Base-by-base conservation (phyloP, 2,797 vertebrate genomes). In the Cichlasoma orientale region DNA sequence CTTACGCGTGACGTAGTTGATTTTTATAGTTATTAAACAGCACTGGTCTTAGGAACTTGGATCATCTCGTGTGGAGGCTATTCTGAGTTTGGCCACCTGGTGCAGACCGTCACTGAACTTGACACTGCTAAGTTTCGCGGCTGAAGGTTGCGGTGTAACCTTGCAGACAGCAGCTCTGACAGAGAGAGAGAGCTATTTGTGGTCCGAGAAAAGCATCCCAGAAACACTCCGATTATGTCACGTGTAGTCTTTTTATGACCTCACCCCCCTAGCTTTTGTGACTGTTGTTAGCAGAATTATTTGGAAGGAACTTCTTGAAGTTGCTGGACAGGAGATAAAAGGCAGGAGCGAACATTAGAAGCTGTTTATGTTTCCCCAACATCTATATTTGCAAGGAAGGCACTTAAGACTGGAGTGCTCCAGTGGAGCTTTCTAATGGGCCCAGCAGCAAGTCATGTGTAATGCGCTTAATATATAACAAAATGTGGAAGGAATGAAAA, bases 21-120 rank as follows among this genome's bases (percentile, higher is more conserved):
- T 82, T 81, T 70, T 70, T 79, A 58, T 53, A 77, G 75, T 71
- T 44, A 78, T 38, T 12, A 75, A 72, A 75, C 27, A 73, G 53
- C 75, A 61, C 33, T 59, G 11, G 18, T 81, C 63, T 57, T 16
- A 16, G 63, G 78, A n/a, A 78, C 82, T 75, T 38, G 63, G 72
- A 76, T 74, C 70, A 73, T 79, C 61, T 74, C 56, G 72, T 74
- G 83, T 69, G 29, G 4, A 56, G 61, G 81, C 89, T 95, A 95
- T 95, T 95, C 85, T 90, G 69, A 86, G 92, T 27, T n/a, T 11
- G 14, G 74, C 77, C 95, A 95, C 83, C 93, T 95, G 95, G 77
- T 73, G 33, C 77, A 36, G 44, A 11, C 59, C 54, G 73, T 94
- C 92, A 88, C 55, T 66, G 7, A 59, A 78, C 82, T 52, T 78